Percentiles rank a stretch among this genome's conserved stretches.
These are phyloP conservation scores for Pyrocoelia pectoralis DNA, from an alignment of 2,888 invertebrate species.

Conservation along the genomic window DNA sequence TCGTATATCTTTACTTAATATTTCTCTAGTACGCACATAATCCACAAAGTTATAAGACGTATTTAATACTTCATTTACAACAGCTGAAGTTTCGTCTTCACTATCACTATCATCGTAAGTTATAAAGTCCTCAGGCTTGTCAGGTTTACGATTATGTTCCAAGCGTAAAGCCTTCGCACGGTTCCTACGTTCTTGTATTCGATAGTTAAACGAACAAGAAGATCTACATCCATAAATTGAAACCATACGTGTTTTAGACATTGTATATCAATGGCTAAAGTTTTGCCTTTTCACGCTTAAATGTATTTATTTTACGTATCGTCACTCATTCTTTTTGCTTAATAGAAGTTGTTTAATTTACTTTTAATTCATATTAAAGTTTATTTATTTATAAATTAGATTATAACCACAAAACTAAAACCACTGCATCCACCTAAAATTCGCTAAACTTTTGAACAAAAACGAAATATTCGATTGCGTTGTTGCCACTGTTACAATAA, in stretches of 20 bases:
- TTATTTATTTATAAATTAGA: slow-evolving; percentile 4
- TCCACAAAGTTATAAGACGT: slow-evolving; percentile 89
- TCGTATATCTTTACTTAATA: slow-evolving; percentile 73
- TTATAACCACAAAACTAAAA: slow-evolving; percentile 11
- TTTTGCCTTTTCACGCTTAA: no score
- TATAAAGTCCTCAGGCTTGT: slow-evolving; percentile 90
- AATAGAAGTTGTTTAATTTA: no score
- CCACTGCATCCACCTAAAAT: slow-evolving; percentile 3
- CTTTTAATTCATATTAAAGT: neutral
- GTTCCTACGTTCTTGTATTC: slow-evolving; percentile 77
- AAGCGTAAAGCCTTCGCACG: slow-evolving; percentile 71
- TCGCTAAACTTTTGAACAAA: neutral
- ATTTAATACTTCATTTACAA: slow-evolving; percentile 75
- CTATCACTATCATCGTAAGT: slow-evolving; percentile 89
- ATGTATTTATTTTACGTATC: no score
- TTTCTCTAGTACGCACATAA: slow-evolving; percentile 81
- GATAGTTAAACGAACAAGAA: slow-evolving; percentile 75
- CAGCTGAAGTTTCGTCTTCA: slow-evolving; percentile 79
- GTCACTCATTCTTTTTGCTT: no score
- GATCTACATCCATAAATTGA: slow-evolving; percentile 79
- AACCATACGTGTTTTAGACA: slow-evolving; percentile 77
- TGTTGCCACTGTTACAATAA: neutral
- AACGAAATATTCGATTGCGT: neutral
- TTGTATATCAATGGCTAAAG: slow-evolving; percentile 46
- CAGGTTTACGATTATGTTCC: slow-evolving; percentile 76